Evolutionary conservation across 2,797 vertebrate species (phyloP).

Genomic region (Sandelia bainsii): DNA sequence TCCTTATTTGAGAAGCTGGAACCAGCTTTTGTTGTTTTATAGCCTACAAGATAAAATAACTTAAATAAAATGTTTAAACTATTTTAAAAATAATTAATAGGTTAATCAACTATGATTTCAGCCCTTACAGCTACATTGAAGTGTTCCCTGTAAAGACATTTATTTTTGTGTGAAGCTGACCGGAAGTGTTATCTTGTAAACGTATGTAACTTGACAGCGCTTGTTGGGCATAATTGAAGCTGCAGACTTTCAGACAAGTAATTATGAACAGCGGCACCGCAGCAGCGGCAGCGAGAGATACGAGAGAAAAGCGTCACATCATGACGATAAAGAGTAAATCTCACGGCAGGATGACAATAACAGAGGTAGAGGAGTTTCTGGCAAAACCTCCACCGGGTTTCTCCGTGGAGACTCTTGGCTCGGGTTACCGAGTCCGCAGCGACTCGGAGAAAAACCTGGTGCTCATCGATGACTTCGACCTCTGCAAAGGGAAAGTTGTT

Average conservation of each 20-base stretch:
- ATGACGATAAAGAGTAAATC: constrained; percentile 3
- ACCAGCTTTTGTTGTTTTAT: neutral
- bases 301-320: neutral
- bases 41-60: too few relatives aligned
- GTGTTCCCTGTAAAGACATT: neutral
- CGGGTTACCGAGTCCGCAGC: constrained; percentile 51
- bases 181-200: constrained; percentile 21
- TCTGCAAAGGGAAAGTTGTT: constrained; percentile 42
- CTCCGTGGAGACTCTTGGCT: constrained; percentile 42
- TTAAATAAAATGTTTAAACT: too few relatives aligned
- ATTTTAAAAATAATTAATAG: too few relatives aligned
- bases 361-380: constrained; percentile 70
- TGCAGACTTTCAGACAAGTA: accelerated
- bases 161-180: neutral
- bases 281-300: too few relatives aligned
- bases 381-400: constrained; percentile 67
- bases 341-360: constrained; percentile 41
- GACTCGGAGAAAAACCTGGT: constrained; percentile 64
- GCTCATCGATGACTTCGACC: constrained; percentile 72
- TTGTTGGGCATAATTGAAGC: neutral
- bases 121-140: neutral
- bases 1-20: neutral
- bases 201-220: neutral
- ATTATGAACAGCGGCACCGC: neutral
- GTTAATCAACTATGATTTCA: neutral